Evolutionary conservation across 2,797 vertebrate species (phyloP).

Genomic region (Geotria australis): DNA sequence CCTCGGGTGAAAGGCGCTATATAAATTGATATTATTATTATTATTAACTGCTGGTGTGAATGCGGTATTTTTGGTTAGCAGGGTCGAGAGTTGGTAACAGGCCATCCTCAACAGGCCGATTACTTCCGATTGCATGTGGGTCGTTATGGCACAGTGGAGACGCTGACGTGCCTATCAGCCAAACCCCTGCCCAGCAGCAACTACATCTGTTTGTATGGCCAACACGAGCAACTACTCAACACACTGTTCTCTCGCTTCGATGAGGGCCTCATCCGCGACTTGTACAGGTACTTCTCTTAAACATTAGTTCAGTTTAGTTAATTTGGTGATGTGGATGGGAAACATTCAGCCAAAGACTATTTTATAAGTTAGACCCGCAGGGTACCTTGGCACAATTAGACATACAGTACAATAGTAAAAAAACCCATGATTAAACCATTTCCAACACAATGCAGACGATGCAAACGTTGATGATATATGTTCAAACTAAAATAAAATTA

Average conservation of each 20-base stretch:
- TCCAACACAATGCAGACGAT: no score
- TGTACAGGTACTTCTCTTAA: conserved; percentile 34
- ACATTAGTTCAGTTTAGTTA: neutral
- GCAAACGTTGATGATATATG: no score
- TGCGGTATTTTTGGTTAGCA: conserved; percentile 3
- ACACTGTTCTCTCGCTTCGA: conserved; percentile 20
- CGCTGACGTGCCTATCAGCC: conserved; percentile 44
- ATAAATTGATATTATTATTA: no score
- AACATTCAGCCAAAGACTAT: no score
- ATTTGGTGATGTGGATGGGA: no score
- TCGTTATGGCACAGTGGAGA: conserved; percentile 20
- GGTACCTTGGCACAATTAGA: no score
- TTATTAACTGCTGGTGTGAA: no score
- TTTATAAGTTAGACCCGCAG: no score
- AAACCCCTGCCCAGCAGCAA: conserved; percentile 35
- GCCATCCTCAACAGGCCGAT: conserved; percentile 18
- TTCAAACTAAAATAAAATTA: neutral
- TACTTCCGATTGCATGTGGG: conserved; percentile 44
- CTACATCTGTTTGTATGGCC: conserved; percentile 36
- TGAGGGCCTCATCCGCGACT: conserved; percentile 22
- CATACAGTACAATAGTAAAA: no score
- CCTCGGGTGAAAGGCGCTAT: no score
- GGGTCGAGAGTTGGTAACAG: conserved; percentile 29
- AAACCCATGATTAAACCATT: no score
- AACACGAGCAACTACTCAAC: conserved; percentile 51